Base-by-base conservation (phyloP, 2,113 vertebrate species). In the Serilophus lunatus region DNA sequence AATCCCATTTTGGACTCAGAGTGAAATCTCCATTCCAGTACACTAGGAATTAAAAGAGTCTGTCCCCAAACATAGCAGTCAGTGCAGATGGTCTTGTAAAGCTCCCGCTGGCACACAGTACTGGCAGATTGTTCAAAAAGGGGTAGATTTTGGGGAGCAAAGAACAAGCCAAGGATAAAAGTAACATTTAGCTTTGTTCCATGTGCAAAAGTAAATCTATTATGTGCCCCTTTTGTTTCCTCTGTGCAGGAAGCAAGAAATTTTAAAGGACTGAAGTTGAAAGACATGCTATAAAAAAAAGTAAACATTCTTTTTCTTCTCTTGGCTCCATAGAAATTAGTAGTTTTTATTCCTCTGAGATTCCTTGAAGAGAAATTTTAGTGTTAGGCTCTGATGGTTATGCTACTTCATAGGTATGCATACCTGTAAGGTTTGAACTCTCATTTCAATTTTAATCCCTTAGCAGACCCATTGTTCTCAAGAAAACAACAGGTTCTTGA, bases 101-200 rank as follows among this genome's bases (percentile, higher is more conserved):
- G 16, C 65, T 82, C 40, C 76, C 75, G 65, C 83, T 93, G 80
- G 86, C 86, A 88, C 44, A 38, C 31, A 76, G 16, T 42, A 87
- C 70, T 47, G 68, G 65, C 72, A 92, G 78, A 76, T 79, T 92
- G 49, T 69, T 96, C 78, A 78, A 84, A 86, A 57, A 92, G n/a
- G 8, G 17, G 71, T 45, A 84, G 68, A 60, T 82, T 42, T n/a
- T 65, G 65, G 69, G 57, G 74, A 93, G 65, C 25, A 82, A 91
- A 66, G 90, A 88, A 93, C 54, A 50, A 90, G n/a, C 19, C 54
- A 94, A 65, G 44, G 68, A 96, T 86, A 25, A 92, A 96, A 95
- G 87, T 49, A 50, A 71, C 38, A 70, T 56, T n/a, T 59, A 88
- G 35, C 68, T 93, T 94, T 96, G 87, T 94, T 95, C 68, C 38